Base-by-base conservation (phyloP, 1,140 invertebrate genomes). In the Eumaeus atala region DNA sequence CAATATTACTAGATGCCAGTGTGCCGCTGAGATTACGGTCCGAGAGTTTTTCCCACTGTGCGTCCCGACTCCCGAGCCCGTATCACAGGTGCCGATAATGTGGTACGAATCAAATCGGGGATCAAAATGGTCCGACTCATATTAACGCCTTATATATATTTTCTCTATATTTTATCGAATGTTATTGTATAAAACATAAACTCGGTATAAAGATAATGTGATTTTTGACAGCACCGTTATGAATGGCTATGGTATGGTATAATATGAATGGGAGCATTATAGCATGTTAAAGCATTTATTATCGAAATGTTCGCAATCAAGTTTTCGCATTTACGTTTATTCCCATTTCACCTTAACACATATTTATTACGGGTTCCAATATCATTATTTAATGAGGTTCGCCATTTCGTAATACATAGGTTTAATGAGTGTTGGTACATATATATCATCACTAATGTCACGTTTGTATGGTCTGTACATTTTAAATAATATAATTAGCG, bases 11-110 rank as follows among this genome's bases (percentile, higher is more conserved):
- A 61, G 69, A 74, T 73, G 68, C 64, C 71, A 77, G 62, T 72
- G 74, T 66, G 72, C 64, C 59, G 56, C 59, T 62, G 71, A 74
- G 71, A 77, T 81, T 82, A 79, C 69, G 66, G 68, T 62, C 52
- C 54, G 61, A 62, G 67, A 66, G 62, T 80, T 77, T 79, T 78
- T 74, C 68, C 67, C 56, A 71, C 64, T 70, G 70, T 62, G 54
- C 64, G 60, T 14, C 40, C 40, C 38, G 38, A n/a, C n/a, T 7
- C 37, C 4, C 40, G 66, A 57, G 70, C 69, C 64, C 61, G 56
- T 56, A 56, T 61, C 80, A 64, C 82, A 82, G 82, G 82, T 85
- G 82, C 58, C 67, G 55, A 65, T 71, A 82, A 85, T 82, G 77
- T 68, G 66, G 70, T 63, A 67, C 61, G 54, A 66, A 63, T 62